phyloP scores from a whole-genome alignment of 2,888 invertebrate genomes.

The Anorthoa munda region DNA sequence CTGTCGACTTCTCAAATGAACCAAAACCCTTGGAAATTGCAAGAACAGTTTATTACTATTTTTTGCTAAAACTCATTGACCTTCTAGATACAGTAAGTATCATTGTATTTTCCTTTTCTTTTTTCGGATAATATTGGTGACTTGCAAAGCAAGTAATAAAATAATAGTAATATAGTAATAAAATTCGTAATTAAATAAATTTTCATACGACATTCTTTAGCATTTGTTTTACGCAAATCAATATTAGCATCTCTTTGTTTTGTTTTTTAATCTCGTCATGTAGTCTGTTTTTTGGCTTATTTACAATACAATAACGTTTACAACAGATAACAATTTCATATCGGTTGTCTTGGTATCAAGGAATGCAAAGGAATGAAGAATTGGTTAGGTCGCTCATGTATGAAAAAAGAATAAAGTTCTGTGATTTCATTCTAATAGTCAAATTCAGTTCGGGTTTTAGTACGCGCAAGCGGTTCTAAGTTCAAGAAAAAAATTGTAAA shows the following conservation, averaged over 20 bases:
- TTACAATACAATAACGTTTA: no score
- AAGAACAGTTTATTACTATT: slow-evolving; percentile 73
- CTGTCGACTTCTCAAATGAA: slow-evolving; percentile 75
- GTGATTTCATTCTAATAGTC: no score
- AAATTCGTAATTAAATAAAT: not conserved
- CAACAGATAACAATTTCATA: no score
- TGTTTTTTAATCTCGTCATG: not conserved
- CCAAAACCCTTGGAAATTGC: slow-evolving; percentile 69
- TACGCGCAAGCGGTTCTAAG: no score
- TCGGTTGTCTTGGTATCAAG: no score
- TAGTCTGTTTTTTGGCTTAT: not conserved
- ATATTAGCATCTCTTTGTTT: no score
- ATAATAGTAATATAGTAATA: no score
- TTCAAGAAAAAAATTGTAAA: no score
- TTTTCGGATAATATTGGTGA: not conserved
- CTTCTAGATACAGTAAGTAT: slow-evolving; percentile 84
- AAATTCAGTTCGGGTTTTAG: no score
- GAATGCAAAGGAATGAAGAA: no score
- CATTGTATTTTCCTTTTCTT: slow-evolving; percentile 3
- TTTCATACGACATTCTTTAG: not conserved
- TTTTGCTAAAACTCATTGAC: slow-evolving; percentile 79
- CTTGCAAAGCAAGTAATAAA: not conserved
- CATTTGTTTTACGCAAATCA: not conserved
- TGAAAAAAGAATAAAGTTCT: no score
- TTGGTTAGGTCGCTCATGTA: no score